phyloP scores from a whole-genome alignment of 2,113 vertebrate genomes.

The Rhinogobius similis region DNA sequence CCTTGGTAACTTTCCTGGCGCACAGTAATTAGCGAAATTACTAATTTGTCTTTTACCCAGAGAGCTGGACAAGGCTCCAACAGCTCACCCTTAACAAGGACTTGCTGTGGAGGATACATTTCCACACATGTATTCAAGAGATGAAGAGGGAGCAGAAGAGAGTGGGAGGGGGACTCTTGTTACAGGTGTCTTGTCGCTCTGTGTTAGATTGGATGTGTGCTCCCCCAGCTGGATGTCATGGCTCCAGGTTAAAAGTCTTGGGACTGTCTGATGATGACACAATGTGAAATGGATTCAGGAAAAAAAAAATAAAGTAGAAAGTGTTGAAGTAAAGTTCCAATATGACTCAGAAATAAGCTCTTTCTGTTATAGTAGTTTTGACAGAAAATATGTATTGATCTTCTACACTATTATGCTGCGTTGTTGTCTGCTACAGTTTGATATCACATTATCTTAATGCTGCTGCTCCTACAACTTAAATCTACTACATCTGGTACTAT shows the following conservation, averaged over 20 bases:
- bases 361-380: neutral
- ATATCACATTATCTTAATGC: no score
- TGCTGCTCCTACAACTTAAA: no score
- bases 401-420: no score
- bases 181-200: conserved; percentile 48
- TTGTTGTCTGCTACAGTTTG: no score
- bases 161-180: conserved; percentile 20
- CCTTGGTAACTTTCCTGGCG: no score
- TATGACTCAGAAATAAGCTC: neutral
- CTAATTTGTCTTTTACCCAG: conserved; percentile 20
- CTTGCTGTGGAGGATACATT: conserved; percentile 49
- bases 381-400: no score
- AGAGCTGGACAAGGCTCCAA: conserved; percentile 21
- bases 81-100: conserved; percentile 50
- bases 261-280: conserved; percentile 33
- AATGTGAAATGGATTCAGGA: conserved; percentile 27
- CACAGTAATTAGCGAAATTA: conserved; percentile 26
- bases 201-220: conserved; percentile 29
- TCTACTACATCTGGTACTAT: no score
- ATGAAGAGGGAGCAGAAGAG: conserved; percentile 11
- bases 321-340: conserved; percentile 1
- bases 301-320: neutral
- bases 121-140: conserved; percentile 35
- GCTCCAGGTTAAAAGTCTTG: conserved; percentile 17
- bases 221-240: conserved; percentile 20